These are phyloP conservation scores for Gallirallus australis DNA, from an alignment of 2,797 vertebrate genomes.

Conservation along the genomic window DNA sequence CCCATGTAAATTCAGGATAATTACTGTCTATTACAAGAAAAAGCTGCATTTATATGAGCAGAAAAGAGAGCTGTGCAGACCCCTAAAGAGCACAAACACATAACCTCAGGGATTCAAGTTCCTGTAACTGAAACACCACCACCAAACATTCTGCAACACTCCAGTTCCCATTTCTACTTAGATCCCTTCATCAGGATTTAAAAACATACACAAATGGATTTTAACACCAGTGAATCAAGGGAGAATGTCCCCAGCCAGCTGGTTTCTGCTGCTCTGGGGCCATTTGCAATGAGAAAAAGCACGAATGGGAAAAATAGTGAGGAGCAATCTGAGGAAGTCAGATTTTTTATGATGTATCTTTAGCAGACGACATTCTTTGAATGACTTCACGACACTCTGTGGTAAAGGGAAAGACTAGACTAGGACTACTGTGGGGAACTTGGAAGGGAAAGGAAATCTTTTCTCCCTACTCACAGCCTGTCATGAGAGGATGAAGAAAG, in stretches of 20 bases:
- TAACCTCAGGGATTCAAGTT: not conserved
- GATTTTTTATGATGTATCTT: conserved; percentile 3
- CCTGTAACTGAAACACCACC: not conserved
- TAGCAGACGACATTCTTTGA: conserved; percentile 33
- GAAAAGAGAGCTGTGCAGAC: not conserved
- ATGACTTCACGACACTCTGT: not conserved
- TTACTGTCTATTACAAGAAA: not conserved
- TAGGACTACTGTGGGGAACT: not conserved
- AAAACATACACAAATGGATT: not conserved
- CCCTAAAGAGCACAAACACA: not conserved
- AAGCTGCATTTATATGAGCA: not conserved
- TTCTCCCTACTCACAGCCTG: not conserved
- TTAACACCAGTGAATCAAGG: not conserved
- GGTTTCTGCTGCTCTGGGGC: not conserved
- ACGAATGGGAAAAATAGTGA: not conserved
- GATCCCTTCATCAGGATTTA: not conserved
- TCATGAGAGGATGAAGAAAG: not conserved
- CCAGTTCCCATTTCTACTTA: not conserved
- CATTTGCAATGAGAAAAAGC: not conserved
- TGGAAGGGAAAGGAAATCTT: conserved; percentile 39
- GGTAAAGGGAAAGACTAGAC: conserved; percentile 20
- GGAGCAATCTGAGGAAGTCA: not conserved
- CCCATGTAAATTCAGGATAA: conserved; percentile 35
- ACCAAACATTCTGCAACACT: not conserved
- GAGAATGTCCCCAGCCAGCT: not conserved